These are phyloP conservation scores for Trichosurus vulpecula DNA, from an alignment of 2,797 vertebrate genomes.

Conservation along the genomic window DNA sequence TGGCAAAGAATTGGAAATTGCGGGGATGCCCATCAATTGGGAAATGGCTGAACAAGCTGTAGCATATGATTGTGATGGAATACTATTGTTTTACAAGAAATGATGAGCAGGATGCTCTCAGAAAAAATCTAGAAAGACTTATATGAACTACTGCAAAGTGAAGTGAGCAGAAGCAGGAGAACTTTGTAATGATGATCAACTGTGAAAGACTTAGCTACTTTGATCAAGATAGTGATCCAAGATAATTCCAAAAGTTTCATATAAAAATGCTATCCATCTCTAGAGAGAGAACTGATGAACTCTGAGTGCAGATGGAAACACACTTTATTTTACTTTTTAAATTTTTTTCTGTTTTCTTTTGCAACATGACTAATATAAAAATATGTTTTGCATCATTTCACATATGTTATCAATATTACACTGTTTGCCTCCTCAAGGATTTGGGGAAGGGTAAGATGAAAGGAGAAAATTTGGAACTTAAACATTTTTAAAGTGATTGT, in stretches of 20 bases:
- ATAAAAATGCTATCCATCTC: neutral
- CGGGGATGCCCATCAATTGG: too few species aligned
- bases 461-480: too few species aligned
- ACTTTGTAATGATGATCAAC: too few species aligned
- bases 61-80: too few species aligned
- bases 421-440: neutral
- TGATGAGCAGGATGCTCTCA: too few species aligned
- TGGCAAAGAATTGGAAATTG: too few species aligned
- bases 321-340: neutral
- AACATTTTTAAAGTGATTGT: neutral
- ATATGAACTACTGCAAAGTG: too few species aligned
- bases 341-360: neutral
- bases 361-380: neutral
- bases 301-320: neutral
- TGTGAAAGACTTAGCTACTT: neutral
- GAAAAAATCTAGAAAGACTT: too few species aligned
- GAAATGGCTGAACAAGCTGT: too few species aligned
- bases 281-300: neutral
- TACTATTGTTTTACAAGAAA: too few species aligned
- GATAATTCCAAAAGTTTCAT: neutral
- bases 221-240: neutral
- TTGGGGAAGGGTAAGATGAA: neutral
- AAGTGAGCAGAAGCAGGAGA: too few species aligned
- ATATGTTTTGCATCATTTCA: neutral
- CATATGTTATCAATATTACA: neutral